phyloP scores from a whole-genome alignment of 2,113 vertebrate species.

The Sisor rabdophorus region DNA sequence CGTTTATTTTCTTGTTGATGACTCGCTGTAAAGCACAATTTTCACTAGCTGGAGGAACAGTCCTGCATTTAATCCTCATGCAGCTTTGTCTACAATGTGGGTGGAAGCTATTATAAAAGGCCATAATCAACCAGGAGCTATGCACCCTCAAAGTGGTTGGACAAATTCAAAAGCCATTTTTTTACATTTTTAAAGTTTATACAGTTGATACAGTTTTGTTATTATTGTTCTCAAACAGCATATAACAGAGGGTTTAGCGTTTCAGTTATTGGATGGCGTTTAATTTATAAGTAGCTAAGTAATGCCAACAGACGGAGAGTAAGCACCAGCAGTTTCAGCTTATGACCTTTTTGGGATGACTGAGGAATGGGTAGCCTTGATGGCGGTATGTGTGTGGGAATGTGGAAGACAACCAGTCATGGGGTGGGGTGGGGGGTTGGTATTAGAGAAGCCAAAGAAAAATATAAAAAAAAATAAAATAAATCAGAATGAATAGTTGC shows the following conservation, averaged over 20 bases:
- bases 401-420: conserved; percentile 36
- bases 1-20: not conserved
- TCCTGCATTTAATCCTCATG: conserved; percentile 24
- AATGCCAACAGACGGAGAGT: not conserved
- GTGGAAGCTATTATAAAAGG: conserved; percentile 41
- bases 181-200: conserved; percentile 28
- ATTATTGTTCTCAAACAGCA: not conserved
- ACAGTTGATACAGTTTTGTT: conserved; percentile 12
- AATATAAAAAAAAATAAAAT: not conserved
- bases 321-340: conserved; percentile 12
- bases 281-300: conserved; percentile 25
- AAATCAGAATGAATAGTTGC: too few relatives aligned
- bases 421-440: too few relatives aligned
- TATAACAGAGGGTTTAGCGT: conserved; percentile 2
- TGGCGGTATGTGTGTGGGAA: conserved; percentile 28
- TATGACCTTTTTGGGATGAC: conserved; percentile 23
- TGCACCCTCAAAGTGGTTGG: conserved; percentile 29
- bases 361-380: conserved; percentile 13
- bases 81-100: conserved; percentile 28
- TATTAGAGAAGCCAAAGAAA: too few relatives aligned
- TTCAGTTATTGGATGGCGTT: conserved; percentile 31
- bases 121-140: conserved; percentile 30
- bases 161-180: conserved; percentile 15
- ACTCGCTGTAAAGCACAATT: conserved; percentile 18
- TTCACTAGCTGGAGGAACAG: conserved; percentile 18